A percentile compares a stretch with the other conserved stretches of the same genome.
Evolutionary conservation across 2,888 invertebrate species (phyloP).

Genomic region (Noctuana brunneofusca): DNA sequence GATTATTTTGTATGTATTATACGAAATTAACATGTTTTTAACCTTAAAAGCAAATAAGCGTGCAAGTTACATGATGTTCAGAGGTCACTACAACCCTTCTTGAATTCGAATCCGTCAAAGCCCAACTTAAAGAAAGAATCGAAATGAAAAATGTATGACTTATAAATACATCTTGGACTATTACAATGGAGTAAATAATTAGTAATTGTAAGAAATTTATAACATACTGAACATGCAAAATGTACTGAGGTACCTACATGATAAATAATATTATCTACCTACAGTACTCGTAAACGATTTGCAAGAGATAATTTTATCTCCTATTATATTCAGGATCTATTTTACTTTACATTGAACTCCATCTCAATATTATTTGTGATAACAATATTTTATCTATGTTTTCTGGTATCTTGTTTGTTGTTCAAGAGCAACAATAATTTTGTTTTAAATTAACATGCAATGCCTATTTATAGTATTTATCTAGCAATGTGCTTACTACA

Average conservation of each 20-base stretch:
- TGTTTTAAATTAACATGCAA: no score
- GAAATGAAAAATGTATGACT: no score
- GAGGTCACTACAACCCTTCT: no score
- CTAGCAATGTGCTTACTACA: no score
- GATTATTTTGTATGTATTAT: no score
- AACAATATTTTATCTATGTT: not conserved
- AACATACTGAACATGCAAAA: not conserved
- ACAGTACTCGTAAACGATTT: conserved; percentile 1
- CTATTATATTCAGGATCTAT: conserved; percentile 5
- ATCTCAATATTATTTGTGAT: not conserved
- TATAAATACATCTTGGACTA: no score
- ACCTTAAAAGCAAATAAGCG: no score
- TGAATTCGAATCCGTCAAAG: no score
- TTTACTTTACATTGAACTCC: conserved; percentile 1
- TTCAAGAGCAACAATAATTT: no score
- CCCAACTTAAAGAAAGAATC: no score
- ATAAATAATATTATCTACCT: conserved; percentile 1
- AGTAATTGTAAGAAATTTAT: not conserved
- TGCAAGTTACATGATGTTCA: no score
- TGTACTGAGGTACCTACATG: not conserved
- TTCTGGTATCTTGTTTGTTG: not conserved
- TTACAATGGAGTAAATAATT: not conserved
- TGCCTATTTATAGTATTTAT: not conserved
- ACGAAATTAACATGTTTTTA: no score
- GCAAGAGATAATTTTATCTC: conserved; percentile 11